These are phyloP conservation scores for Noctua janthe DNA, from an alignment of 2,888 invertebrate genomes.

Conservation along the genomic window DNA sequence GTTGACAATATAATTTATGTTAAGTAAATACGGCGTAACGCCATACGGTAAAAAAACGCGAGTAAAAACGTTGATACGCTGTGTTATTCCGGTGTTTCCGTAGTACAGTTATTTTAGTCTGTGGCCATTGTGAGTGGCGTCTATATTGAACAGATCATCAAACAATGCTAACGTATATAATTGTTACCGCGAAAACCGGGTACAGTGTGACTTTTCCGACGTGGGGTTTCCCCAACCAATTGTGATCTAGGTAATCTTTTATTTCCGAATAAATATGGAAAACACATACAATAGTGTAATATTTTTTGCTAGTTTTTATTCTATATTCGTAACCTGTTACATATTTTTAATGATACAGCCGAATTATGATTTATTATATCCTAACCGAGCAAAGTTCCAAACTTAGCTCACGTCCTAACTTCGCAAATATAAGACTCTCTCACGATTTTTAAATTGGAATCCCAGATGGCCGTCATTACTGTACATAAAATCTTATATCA, in stretches of 20 bases:
- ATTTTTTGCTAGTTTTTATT: slow-evolving; percentile 6
- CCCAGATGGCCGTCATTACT: slow-evolving; percentile 34
- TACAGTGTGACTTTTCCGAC: slow-evolving; percentile 74
- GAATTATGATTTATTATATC: slow-evolving; percentile 23
- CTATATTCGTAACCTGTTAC: slow-evolving; percentile 11
- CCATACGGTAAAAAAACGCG: slow-evolving; percentile 71
- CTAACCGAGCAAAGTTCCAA: slow-evolving; percentile 29
- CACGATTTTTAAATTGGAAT: slow-evolving; percentile 50
- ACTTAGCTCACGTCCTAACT: background rate
- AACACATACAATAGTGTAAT: background rate
- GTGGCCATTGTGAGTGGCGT: slow-evolving; percentile 75
- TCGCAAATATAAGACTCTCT: slow-evolving; percentile 23
- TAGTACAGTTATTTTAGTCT: slow-evolving; percentile 74
- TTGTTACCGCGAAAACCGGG: slow-evolving; percentile 82
- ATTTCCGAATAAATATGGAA: slow-evolving; percentile 67
- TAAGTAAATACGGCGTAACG: slow-evolving; percentile 79
- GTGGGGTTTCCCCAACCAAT: slow-evolving; percentile 81
- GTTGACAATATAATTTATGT: slow-evolving; percentile 87
- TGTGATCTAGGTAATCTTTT: slow-evolving; percentile 69
- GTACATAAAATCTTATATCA: slow-evolving; percentile 37
- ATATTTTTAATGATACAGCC: slow-evolving; percentile 18
- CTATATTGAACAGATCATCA: slow-evolving; percentile 76
- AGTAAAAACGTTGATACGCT: slow-evolving; percentile 70
- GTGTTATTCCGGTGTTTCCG: slow-evolving; percentile 60
- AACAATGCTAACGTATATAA: slow-evolving; percentile 82